Evolutionary conservation across 2,797 vertebrate genomes (phyloP).

Genomic region (Moxostoma hubbsi): DNA sequence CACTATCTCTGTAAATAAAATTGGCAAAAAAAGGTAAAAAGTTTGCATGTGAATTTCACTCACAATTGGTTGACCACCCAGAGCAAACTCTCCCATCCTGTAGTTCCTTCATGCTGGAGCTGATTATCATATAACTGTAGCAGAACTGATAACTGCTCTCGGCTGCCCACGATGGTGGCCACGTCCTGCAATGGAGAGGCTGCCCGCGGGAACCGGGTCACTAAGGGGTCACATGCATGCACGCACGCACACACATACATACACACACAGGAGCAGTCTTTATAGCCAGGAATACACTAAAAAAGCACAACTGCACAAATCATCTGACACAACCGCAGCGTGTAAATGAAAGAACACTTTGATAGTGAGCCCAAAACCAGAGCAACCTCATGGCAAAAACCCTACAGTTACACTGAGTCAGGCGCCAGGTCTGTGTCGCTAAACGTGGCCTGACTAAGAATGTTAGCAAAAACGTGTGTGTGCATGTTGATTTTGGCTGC

Average conservation of each 20-base stretch:
- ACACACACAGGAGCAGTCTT: neutral
- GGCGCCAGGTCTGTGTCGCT: slow-evolving; percentile 41
- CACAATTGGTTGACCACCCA: slow-evolving; percentile 99
- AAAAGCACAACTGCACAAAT: slow-evolving; percentile 19
- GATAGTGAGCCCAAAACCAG: slow-evolving; percentile 14
- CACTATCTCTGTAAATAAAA: neutral
- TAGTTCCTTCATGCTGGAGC: slow-evolving; percentile 94
- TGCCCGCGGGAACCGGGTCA: slow-evolving; percentile 94
- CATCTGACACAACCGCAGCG: neutral
- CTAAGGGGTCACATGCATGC: slow-evolving; percentile 68
- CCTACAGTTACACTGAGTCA: slow-evolving; percentile 46
- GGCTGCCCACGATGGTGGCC: slow-evolving; percentile 90
- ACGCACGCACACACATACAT: slow-evolving; percentile 13
- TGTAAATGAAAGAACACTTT: slow-evolving; percentile 35
- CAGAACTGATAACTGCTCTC: slow-evolving; percentile 87
- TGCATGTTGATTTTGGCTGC: slow-evolving; percentile 27
- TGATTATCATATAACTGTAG: slow-evolving; percentile 95
- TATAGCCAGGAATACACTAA: slow-evolving; percentile 36
- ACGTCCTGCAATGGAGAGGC: slow-evolving; percentile 94
- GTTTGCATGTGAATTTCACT: slow-evolving; percentile 67
- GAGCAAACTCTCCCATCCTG: slow-evolving; percentile 94
- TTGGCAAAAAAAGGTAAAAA: neutral
- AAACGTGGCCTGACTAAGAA: slow-evolving; percentile 38
- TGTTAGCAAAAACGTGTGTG: neutral
- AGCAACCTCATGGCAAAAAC: slow-evolving; percentile 41